Evolutionary conservation across 2,113 vertebrate genomes (phyloP).

Genomic region (Vidua chalybeata): DNA sequence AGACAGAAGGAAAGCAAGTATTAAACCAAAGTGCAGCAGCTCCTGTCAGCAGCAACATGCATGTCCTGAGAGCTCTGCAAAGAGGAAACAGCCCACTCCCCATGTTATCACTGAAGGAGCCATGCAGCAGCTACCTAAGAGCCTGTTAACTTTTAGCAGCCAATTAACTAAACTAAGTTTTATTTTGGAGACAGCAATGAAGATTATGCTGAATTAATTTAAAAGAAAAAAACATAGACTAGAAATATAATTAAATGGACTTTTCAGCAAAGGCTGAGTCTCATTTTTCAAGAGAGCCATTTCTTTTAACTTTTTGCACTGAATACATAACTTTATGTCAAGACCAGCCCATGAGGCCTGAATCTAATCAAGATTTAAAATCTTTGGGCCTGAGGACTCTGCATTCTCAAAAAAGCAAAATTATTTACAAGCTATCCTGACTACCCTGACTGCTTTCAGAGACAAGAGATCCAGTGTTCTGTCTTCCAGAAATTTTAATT

Average conservation of each 20-base stretch:
- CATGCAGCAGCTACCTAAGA: not conserved
- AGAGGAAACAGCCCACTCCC: not conserved
- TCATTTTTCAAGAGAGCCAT: not conserved
- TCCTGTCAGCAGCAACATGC: not conserved
- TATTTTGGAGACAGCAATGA: not conserved
- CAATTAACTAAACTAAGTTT: not conserved
- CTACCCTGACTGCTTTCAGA: not conserved
- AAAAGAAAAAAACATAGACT: not conserved
- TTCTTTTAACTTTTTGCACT: not conserved
- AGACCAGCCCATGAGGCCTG: not conserved
- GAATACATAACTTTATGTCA: not conserved
- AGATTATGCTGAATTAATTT: not conserved
- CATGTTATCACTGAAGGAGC: not conserved
- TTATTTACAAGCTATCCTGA: not conserved
- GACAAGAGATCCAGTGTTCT: not conserved
- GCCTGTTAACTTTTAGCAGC: not conserved
- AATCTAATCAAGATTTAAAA: conserved; percentile 35
- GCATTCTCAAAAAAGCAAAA: not conserved
- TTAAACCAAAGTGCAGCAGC: not conserved
- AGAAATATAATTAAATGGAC: conserved; percentile 6
- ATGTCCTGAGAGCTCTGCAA: not conserved
- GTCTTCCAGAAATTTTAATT: not conserved
- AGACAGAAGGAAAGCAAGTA: not conserved
- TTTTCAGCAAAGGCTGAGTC: not conserved
- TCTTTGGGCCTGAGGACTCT: not conserved